These are phyloP conservation scores for Linurgus olivaceus DNA, from an alignment of 2,797 vertebrate genomes.

Conservation along the genomic window DNA sequence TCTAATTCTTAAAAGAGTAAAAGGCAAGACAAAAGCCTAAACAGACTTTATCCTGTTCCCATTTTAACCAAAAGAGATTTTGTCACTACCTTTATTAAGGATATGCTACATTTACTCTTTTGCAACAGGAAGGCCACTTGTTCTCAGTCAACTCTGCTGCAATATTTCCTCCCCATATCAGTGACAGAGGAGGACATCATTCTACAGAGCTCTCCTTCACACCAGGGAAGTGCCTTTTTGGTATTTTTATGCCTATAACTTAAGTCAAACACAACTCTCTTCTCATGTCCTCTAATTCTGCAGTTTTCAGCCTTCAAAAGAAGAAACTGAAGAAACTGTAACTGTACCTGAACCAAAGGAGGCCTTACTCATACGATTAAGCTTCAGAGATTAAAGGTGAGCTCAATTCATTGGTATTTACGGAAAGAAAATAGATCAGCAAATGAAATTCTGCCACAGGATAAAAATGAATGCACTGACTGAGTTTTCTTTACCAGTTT, in stretches of 20 bases:
- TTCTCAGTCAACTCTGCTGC: background rate
- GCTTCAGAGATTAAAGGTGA: conserved; percentile 6
- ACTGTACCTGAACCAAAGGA: background rate
- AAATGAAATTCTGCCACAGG: background rate
- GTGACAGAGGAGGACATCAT: accelerated
- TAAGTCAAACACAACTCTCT: background rate
- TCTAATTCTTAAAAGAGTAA: background rate
- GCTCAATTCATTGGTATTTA: background rate
- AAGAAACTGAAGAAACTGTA: background rate
- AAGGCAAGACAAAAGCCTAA: background rate
- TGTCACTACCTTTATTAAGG: background rate
- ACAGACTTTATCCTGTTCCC: background rate
- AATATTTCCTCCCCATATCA: background rate
- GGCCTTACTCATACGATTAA: background rate
- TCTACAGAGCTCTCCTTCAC: background rate
- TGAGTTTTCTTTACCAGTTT: conserved; percentile 30
- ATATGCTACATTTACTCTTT: background rate
- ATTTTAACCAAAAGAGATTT: background rate
- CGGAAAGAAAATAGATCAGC: background rate
- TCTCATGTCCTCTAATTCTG: background rate
- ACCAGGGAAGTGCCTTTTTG: background rate
- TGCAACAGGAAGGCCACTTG: background rate
- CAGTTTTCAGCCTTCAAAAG: background rate
- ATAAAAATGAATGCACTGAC: background rate
- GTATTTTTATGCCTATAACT: background rate